phyloP scores from a whole-genome alignment of 2,888 invertebrate genomes.

The Meteorus cinctellus region DNA sequence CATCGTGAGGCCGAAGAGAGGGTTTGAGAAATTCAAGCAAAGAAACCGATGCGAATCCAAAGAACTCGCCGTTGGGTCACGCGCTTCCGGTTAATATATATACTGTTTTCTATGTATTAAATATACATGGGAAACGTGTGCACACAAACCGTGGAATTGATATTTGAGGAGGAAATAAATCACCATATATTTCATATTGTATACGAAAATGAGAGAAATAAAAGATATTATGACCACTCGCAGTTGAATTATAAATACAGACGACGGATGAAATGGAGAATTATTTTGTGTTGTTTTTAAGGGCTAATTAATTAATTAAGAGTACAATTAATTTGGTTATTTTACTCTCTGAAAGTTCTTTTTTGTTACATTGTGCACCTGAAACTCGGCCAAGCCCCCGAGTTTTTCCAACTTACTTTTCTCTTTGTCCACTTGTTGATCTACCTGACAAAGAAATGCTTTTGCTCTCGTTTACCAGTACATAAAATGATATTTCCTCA shows the following conservation, averaged over 20 bases:
- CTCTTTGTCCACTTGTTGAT: conserved; percentile 26
- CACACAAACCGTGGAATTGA: background rate
- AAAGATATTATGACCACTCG: background rate
- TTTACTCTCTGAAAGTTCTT: background rate
- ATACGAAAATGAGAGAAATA: background rate
- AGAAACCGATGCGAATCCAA: conserved; percentile 48
- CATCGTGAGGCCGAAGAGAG: conserved; percentile 4
- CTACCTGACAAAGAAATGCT: conserved; percentile 14
- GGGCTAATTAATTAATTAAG: conserved; percentile 13
- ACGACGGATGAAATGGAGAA: background rate
- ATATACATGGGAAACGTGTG: conserved; percentile 39
- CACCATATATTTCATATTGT: background rate
- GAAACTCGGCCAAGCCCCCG: background rate
- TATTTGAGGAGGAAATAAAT: conserved; percentile 7
- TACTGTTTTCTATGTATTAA: conserved; percentile 1
- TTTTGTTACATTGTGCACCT: background rate
- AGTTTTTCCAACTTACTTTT: conserved; percentile 17
- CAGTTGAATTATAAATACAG: background rate
- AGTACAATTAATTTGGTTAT: background rate
- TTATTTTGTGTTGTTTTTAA: background rate
- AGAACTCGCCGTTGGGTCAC: conserved; percentile 47
- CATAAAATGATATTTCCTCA: background rate
- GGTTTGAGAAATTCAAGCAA: conserved; percentile 30
- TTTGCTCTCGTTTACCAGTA: conserved; percentile 1
- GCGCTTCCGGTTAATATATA: conserved; percentile 45